Evolutionary conservation across 2,888 invertebrate genomes (phyloP).

Genomic region (Gryllus longicercus): DNA sequence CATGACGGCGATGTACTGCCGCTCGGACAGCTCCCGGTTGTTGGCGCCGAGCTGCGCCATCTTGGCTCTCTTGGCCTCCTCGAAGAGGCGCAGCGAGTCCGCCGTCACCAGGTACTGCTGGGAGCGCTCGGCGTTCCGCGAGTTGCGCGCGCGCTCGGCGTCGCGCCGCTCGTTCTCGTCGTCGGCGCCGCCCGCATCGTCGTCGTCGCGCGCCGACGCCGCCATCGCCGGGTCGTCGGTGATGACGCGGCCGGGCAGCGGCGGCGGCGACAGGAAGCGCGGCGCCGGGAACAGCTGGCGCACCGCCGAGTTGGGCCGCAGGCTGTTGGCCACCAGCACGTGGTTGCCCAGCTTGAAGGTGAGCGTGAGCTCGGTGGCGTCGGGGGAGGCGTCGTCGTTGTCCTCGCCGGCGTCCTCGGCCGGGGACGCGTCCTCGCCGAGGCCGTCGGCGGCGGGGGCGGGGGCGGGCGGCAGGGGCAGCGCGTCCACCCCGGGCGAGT

Average conservation of each 20-base stretch:
- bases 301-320: slow-evolving; percentile 75
- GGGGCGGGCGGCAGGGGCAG: not conserved
- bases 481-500: not conserved
- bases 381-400: slow-evolving; percentile 34
- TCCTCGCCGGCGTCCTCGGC: too few species aligned
- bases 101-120: slow-evolving; percentile 60
- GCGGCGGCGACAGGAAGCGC: slow-evolving; percentile 59
- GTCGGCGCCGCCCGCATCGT: slow-evolving; percentile 41
- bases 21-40: not conserved
- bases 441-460: too few species aligned
- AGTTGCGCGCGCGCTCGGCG: not conserved
- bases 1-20: not conserved
- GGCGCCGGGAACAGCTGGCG: slow-evolving; percentile 71
- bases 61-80: slow-evolving; percentile 59
- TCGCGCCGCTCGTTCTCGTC: slow-evolving; percentile 40
- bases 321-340: slow-evolving; percentile 55
- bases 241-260: slow-evolving; percentile 45
- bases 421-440: too few species aligned
- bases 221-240: slow-evolving; percentile 54
- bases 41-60: slow-evolving; percentile 42
- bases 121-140: slow-evolving; percentile 43
- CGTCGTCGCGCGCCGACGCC: slow-evolving; percentile 43
- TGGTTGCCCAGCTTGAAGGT: slow-evolving; percentile 58
- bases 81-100: slow-evolving; percentile 70
- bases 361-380: slow-evolving; percentile 51